A percentile compares a stretch with the other conserved stretches of the same genome.
These are phyloP conservation scores for Ia io DNA, from an alignment of 2,113 vertebrate species.

Conservation along the genomic window DNA sequence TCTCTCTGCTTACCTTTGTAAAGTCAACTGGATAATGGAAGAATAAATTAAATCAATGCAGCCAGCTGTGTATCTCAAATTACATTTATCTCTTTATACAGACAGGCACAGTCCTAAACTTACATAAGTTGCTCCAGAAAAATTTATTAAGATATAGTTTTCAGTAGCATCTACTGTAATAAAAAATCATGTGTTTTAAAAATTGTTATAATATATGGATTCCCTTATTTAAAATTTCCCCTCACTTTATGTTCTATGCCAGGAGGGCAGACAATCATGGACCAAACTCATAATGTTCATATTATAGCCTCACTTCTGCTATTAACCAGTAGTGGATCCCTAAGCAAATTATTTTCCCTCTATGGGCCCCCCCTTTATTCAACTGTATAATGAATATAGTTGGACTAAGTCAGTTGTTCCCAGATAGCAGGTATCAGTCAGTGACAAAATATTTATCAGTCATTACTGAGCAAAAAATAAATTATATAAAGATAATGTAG, in stretches of 20 bases:
- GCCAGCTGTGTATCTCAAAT: constrained; percentile 46
- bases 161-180: background rate
- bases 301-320: background rate
- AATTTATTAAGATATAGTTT: constrained; percentile 34
- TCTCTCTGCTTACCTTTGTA: constrained; percentile 29
- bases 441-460: constrained; percentile 28
- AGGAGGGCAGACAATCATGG: background rate
- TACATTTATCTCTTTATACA: constrained; percentile 35
- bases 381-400: constrained; percentile 7
- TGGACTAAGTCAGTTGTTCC: background rate
- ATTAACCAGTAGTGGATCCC: background rate
- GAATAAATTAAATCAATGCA: constrained; percentile 57
- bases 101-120: background rate
- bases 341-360: background rate
- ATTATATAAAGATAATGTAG: background rate
- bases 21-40: constrained; percentile 48
- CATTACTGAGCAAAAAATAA: background rate
- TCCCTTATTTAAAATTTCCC: background rate
- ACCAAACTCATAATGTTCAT: background rate
- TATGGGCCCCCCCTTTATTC: background rate
- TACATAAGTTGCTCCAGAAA: constrained; percentile 4
- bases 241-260: background rate
- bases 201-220: constrained; percentile 4
- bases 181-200: background rate
- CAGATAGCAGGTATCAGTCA: background rate